Evolutionary conservation across 2,113 vertebrate genomes (phyloP), one percentile per base, ranked within the genome.

Genomic region (Pelodiscus sinensis): DNA sequence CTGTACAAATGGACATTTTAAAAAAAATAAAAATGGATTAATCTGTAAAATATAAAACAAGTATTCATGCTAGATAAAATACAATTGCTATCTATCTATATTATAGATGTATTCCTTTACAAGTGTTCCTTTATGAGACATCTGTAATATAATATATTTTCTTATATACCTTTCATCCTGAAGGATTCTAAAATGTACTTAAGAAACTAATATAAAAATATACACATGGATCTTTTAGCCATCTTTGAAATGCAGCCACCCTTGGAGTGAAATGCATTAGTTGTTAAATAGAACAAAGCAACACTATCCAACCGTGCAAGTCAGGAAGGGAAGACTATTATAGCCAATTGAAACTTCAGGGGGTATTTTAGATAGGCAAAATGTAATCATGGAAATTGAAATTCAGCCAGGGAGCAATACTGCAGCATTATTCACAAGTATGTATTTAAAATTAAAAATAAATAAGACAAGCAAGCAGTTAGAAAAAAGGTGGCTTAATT

Each of bases 401-500:
- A 71, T 88, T 95, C 92, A 27, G 51, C 1, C 1, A 55, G 18
- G 13, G 85, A 73, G 35, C 18, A 55, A 57, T 78, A 65, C 82
- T 87, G 7, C 60, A 24, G 1, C 16, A 24, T 68, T 88, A 85
- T 85, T 93, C 21, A 31, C 3, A 88, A 54, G 21, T 6, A 84
- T 86, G 75, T 38, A 52, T 85, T 81, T 91, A 55, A 90, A 8
- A 54, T 92, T 79, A 68, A 96, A 93, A 90, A 80, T 25, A 92
- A 93, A 81, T 68, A 89, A 13, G 4, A 90, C 8, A 82, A 96
- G 88, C 16, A 89, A 35, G n/a, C 50, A 79, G 79, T 9, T 79
- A 82, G 24, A 84, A 51, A 25, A 88, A 90, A 92, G 22, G 56
- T 92, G 35, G 88, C 96, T 82, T 38, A 57, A 22, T 52, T 27